Percentiles rank a stretch among this genome's conserved stretches.
phyloP scores from a whole-genome alignment of 2,113 vertebrate genomes.

The Reinhardtius hippoglossoides region DNA sequence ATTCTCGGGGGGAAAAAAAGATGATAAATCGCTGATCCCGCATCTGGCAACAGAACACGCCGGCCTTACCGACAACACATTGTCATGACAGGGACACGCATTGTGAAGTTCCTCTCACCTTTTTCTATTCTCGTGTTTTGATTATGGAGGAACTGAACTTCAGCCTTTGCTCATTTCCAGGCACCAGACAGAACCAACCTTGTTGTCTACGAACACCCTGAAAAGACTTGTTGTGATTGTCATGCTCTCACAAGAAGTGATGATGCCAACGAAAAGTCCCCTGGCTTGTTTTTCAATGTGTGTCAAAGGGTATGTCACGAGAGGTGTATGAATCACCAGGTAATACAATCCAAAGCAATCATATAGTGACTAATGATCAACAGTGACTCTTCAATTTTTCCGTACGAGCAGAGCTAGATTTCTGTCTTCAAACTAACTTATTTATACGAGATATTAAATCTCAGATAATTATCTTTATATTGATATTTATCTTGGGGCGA shows the following conservation, averaged over 20 bases:
- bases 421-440: too few species aligned
- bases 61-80: too few species aligned
- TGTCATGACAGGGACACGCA: too few species aligned
- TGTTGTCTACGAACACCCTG: neutral
- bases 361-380: too few species aligned
- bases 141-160: neutral
- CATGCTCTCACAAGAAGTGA: neutral
- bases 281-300: neutral
- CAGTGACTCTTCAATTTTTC: too few species aligned
- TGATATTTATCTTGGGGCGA: too few species aligned
- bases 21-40: neutral
- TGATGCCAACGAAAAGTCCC: neutral
- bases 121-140: neutral
- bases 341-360: neutral
- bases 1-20: constrained; percentile 2
- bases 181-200: neutral
- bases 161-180: neutral
- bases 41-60: neutral
- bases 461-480: too few species aligned
- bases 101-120: neutral
- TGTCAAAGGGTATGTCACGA: too few species aligned
- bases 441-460: too few species aligned
- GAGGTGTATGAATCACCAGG: neutral
- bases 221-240: neutral
- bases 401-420: too few species aligned